Conservation (phyloP, 2,797 vertebrate species). For the Siniperca obscura region DNA sequence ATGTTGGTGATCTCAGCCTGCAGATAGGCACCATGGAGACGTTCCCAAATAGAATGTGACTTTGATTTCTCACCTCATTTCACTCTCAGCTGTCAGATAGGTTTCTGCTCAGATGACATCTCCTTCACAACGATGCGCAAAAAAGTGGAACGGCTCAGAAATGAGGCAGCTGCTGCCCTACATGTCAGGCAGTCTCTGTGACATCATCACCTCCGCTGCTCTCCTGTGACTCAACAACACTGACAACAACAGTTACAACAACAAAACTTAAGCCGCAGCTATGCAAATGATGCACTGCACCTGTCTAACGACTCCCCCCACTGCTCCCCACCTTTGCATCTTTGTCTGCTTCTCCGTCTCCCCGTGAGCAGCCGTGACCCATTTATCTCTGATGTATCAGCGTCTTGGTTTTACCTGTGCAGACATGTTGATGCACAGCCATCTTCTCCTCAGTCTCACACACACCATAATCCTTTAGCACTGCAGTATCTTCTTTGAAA, state of each 20-base stretch:
- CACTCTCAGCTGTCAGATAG: slow-evolving; percentile 87
- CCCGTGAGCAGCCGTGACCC: slow-evolving; percentile 60
- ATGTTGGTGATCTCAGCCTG: slow-evolving; percentile 77
- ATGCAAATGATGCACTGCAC: slow-evolving; percentile 69
- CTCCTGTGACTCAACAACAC: slow-evolving; percentile 78
- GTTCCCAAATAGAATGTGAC: slow-evolving; percentile 85
- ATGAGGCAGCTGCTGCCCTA: slow-evolving; percentile 86
- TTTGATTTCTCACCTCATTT: slow-evolving; percentile 90
- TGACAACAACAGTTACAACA: slow-evolving; percentile 71
- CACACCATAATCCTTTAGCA: slow-evolving; percentile 37
- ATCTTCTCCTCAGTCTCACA: slow-evolving; percentile 46
- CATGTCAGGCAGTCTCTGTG: slow-evolving; percentile 70
- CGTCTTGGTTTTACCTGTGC: slow-evolving; percentile 65
- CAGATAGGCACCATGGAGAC: slow-evolving; percentile 78
- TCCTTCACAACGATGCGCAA: slow-evolving; percentile 79
- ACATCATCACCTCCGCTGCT: slow-evolving; percentile 74
- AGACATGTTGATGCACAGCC: slow-evolving; percentile 59
- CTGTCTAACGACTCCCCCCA: background rate
- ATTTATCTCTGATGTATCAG: slow-evolving; percentile 70
- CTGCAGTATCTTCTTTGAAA: slow-evolving; percentile 17
- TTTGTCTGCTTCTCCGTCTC: slow-evolving; percentile 53
- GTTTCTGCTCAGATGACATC: slow-evolving; percentile 84
- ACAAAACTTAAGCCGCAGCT: slow-evolving; percentile 65
- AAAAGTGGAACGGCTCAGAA: slow-evolving; percentile 81
- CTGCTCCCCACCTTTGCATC: slow-evolving; percentile 35